A percentile compares a stretch with the other conserved stretches of the same genome.
Evolutionary conservation across 1,140 invertebrate species (phyloP).

Genomic region (Drosophila pachea): DNA sequence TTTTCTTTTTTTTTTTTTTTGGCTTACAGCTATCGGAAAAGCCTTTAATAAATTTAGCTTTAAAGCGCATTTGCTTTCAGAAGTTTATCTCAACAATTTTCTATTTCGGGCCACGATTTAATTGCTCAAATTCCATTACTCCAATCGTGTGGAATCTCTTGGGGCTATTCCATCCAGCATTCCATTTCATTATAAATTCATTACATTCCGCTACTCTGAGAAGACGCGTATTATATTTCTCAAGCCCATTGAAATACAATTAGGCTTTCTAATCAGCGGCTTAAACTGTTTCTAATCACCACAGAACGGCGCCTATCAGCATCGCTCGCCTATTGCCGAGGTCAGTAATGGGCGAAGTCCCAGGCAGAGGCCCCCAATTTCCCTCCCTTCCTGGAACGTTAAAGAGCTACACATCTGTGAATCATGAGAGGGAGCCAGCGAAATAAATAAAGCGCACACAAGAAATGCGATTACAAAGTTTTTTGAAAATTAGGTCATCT

Average conservation of each 20-base stretch:
- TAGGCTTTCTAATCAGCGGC: conserved; percentile 57
- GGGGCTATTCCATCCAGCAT: conserved; percentile 19
- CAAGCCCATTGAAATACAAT: conserved; percentile 57
- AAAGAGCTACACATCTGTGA: conserved; percentile 32
- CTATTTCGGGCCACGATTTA: conserved; percentile 14
- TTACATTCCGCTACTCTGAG: conserved; percentile 41
- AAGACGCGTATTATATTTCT: conserved; percentile 10
- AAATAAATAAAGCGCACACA: conserved; percentile 37
- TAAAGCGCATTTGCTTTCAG: background rate
- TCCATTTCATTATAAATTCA: conserved; percentile 40
- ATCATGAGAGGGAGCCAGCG: conserved; percentile 39
- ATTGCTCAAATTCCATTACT: conserved; percentile 38
- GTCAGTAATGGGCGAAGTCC: conserved; percentile 49
- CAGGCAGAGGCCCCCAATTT: too few species aligned
- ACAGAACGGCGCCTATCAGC: conserved; percentile 23
- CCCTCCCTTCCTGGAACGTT: background rate
- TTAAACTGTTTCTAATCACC: conserved; percentile 58
- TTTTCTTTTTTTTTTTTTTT: too few species aligned
- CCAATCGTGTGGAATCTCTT: conserved; percentile 12
- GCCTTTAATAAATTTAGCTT: background rate
- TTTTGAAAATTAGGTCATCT: conserved; percentile 65
- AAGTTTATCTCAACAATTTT: background rate
- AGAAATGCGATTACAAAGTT: conserved; percentile 20
- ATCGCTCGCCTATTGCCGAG: conserved; percentile 49
- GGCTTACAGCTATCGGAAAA: background rate